These are phyloP conservation scores for Macquaria ambigua DNA, from an alignment of 2,113 vertebrate species.

Conservation along the genomic window DNA sequence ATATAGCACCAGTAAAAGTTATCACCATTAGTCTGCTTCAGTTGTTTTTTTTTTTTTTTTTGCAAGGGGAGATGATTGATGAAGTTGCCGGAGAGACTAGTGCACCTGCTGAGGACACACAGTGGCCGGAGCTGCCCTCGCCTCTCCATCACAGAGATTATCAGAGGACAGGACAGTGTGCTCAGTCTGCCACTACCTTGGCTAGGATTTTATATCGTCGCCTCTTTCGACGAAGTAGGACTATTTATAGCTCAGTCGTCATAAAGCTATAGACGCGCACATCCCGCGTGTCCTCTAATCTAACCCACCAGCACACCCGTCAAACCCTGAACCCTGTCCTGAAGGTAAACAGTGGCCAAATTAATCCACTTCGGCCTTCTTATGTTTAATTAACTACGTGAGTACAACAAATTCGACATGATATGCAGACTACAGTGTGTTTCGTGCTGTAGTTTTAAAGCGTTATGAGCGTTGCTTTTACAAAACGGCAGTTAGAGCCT, in stretches of 20 bases:
- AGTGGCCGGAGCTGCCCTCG: slow-evolving; percentile 37
- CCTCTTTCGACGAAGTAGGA: slow-evolving; percentile 30
- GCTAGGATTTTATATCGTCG: slow-evolving; percentile 38
- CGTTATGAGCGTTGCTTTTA: neutral
- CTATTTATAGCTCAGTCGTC: slow-evolving; percentile 75
- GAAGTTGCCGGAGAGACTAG: neutral
- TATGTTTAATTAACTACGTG: neutral
- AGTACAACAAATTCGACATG: neutral
- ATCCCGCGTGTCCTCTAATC: slow-evolving; percentile 45
- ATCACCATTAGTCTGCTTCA: neutral
- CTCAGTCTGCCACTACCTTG: slow-evolving; percentile 39
- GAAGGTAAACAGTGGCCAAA: slow-evolving; percentile 38
- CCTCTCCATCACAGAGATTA: slow-evolving; percentile 47
- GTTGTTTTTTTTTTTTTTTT: neutral
- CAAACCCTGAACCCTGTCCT: slow-evolving; percentile 27
- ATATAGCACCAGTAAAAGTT: neutral
- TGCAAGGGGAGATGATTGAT: slow-evolving; percentile 16
- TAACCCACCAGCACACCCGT: slow-evolving; percentile 18
- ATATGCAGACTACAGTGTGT: neutral
- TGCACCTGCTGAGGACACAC: slow-evolving; percentile 54
- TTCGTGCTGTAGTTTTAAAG: neutral
- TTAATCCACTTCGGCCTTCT: neutral
- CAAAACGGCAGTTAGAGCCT: neutral
- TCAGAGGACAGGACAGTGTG: slow-evolving; percentile 32
- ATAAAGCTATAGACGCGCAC: slow-evolving; percentile 26